These are phyloP conservation scores for Melanerpes formicivorus DNA, from an alignment of 2,113 vertebrate species.

Conservation along the genomic window DNA sequence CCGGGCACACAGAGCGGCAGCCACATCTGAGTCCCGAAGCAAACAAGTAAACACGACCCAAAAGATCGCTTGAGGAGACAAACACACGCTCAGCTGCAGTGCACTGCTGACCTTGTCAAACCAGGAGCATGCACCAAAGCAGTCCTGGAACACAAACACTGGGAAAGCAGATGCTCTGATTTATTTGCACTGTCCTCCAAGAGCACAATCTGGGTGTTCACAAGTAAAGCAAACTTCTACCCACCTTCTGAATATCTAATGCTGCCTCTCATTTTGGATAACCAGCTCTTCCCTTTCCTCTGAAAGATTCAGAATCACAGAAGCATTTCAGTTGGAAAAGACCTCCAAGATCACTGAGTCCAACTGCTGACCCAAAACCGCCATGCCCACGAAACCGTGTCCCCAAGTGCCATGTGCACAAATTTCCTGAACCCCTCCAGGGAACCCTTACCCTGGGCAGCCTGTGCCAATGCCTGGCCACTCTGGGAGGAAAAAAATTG, in stretches of 20 bases:
- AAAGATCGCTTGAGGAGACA: constrained; percentile 18
- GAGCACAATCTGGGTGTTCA: background rate
- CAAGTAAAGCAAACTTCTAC: background rate
- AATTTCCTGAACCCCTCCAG: too few species aligned
- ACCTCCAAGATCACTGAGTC: too few species aligned
- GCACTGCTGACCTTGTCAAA: background rate
- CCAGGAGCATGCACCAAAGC: background rate
- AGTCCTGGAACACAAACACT: background rate
- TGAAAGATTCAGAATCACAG: background rate
- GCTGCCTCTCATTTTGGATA: background rate
- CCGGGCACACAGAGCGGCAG: background rate
- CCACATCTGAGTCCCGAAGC: background rate
- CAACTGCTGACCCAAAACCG: too few species aligned
- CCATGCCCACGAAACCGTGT: too few species aligned
- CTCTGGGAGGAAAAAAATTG: too few species aligned
- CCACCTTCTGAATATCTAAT: background rate
- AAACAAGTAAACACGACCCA: background rate
- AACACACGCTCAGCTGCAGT: background rate
- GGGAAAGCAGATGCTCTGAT: background rate
- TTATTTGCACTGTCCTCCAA: background rate
- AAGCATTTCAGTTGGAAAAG: too few species aligned
- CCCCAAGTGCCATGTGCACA: too few species aligned
- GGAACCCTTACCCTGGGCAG: too few species aligned
- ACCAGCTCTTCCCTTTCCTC: background rate
- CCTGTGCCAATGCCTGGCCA: too few species aligned